Base-by-base conservation (phyloP, 2,797 vertebrate genomes). In the Enteromius viviparus region DNA sequence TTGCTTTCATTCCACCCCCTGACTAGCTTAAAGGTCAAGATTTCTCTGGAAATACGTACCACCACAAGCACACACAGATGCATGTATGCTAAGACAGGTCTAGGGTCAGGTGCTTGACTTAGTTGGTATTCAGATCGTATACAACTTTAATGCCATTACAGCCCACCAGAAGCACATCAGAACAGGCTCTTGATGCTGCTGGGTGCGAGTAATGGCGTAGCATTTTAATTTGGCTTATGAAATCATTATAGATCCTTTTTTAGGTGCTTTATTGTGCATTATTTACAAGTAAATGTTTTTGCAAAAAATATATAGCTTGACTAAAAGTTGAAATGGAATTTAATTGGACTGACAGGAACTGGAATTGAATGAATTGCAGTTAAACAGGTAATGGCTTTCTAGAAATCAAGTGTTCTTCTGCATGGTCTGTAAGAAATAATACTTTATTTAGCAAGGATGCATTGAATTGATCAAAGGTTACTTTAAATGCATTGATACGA, bases 1-100 rank as follows among this genome's bases (percentile, higher is more conserved):
- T 93, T 93, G 91, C 91, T 93, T 94, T 90, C 91, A 91, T 90
- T 90, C 91, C 85, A 2, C 2, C 8, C 51, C 86, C 88, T 89
- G 85, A 89, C 91, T 91, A 89, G 86, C 86, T 87, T 85, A 94
- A 94, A 94, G 93, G 93, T 94, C 92, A 92, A 89, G 80, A 86
- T 93, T 92, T 93, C 93, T 91, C 89, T 90, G 88, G 71, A 86
- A 26, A 85, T 75, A 82, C 68, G 78, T 37, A 84, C n/a, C 3
- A n/a, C 32, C 45, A 86, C 78, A 86, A 62, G 66, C 72, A 75
- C 34, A 77, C 26, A 76, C 37, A 78, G 34, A 66, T n/a, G 29
- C 12, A 72, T 69, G 81, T 40, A 37, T 11, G 47, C 45, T 45
- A 71, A 53, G 26, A 42, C 80, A 83, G 60, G 49, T 74, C 23